Base-by-base conservation (phyloP, 64 coral and sea anemone genomes). In the Pachyseris speciosa region DNA sequence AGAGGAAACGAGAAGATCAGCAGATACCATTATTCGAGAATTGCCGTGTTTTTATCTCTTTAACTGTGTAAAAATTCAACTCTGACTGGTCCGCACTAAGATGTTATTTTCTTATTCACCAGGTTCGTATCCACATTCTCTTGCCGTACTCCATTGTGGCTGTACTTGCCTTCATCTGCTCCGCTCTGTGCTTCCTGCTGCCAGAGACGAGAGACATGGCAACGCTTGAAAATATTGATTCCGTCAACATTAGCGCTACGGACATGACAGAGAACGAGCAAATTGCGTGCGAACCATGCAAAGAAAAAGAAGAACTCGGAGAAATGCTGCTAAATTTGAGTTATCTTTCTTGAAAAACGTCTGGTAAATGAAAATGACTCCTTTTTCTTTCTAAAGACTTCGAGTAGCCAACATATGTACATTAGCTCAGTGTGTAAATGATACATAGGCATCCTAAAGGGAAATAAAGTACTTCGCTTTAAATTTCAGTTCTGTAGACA, bases 61-160 rank as follows among this genome's bases (percentile, higher is more conserved):
- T n/a, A n/a, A n/a, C n/a, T n/a, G n/a, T n/a, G n/a, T n/a, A n/a
- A n/a, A n/a, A n/a, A n/a, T n/a, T n/a, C n/a, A n/a, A n/a, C n/a
- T n/a, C n/a, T 59, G n/a, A 17, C 22, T 26, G 0, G 16, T 52
- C 33, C 31, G 31, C 26, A 52, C 36, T 67, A 67, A 70, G 20
- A 20, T 29, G n/a, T 27, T 74, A 7, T 11, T 64, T 83, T 37
- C 29, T 83, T 61, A 37, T 25, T 68, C 27, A 38, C 74, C 68
- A 96, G 94, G 86, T 92, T 34, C 84, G 94, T 50, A 68, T 96
- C 44, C 90, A 92, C 33, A 43, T 76, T 38, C 42, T 96, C 42
- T 89, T 96, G 39, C 94, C 94, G 5, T 96, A 96, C 39, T 55
- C 84, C 17, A 88, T 92, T 36, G 50, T 92, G 37, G 84, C 85